phyloP scores from a whole-genome alignment of 1,140 invertebrate genomes.

The Copidosoma floridanum region DNA sequence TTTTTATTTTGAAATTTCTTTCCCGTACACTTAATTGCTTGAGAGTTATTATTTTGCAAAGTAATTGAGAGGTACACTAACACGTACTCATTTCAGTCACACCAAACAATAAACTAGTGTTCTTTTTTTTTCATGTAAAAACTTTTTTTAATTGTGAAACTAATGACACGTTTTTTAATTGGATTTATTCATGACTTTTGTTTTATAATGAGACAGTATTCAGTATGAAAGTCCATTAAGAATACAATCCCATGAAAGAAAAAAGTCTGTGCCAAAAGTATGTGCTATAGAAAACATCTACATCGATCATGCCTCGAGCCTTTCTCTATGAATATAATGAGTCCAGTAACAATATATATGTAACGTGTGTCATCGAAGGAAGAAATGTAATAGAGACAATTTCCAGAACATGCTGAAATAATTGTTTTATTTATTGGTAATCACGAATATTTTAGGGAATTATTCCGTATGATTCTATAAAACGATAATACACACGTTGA shows the following conservation, averaged over 20 bases:
- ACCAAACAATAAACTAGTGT: conserved; percentile 1
- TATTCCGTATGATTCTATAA: too few species aligned
- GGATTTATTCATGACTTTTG: background rate
- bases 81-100: background rate
- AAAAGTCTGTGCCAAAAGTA: conserved; percentile 43
- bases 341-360: background rate
- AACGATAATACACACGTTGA: too few species aligned
- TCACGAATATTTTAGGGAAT: too few species aligned
- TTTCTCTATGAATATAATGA: conserved; percentile 11
- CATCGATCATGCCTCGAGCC: conserved; percentile 48
- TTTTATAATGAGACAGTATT: conserved; percentile 12
- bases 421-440: background rate
- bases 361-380: conserved; percentile 1
- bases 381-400: conserved; percentile 15
- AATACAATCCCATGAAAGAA: conserved; percentile 24
- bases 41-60: too few species aligned
- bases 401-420: conserved; percentile 10
- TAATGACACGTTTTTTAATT: conserved; percentile 11
- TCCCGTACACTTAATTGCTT: too few species aligned
- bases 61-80: too few species aligned
- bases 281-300: conserved; percentile 43
- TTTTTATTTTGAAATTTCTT: too few species aligned
- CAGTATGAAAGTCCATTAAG: conserved; percentile 3
- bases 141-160: conserved; percentile 1
- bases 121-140: conserved; percentile 1